These are phyloP conservation scores for Pristionchus exspectatus DNA, from an alignment of 2,888 invertebrate species.

Conservation along the genomic window DNA sequence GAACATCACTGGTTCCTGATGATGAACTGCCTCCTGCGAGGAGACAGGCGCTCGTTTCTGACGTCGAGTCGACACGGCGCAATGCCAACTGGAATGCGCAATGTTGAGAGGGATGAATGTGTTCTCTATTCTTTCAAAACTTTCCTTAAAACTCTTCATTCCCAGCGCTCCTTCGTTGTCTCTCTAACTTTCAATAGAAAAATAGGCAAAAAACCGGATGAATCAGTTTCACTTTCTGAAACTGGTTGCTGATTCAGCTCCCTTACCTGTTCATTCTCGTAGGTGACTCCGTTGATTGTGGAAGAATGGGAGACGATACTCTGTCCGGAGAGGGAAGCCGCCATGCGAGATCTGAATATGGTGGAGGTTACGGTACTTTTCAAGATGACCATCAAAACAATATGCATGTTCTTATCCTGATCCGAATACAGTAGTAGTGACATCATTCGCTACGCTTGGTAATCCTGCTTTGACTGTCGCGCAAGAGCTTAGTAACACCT, in stretches of 20 bases:
- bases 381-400: no score
- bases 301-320: conserved; percentile 55
- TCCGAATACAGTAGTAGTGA: neutral
- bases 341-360: conserved; percentile 50
- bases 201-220: neutral
- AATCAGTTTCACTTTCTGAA: conserved; percentile 14
- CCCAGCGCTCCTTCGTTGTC: no score
- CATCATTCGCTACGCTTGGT: neutral
- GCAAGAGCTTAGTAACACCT: neutral
- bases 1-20: conserved; percentile 37
- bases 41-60: conserved; percentile 52
- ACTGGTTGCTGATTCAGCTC: neutral
- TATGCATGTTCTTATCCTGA: conserved; percentile 3
- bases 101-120: neutral
- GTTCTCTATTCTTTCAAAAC: neutral
- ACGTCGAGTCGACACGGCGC: conserved; percentile 49
- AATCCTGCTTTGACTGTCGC: neutral
- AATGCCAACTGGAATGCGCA: conserved; percentile 41
- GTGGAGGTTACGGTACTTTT: neutral
- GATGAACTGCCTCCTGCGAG: neutral
- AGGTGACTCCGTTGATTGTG: conserved; percentile 52
- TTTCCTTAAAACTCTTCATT: neutral
- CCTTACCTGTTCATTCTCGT: conserved; percentile 54
- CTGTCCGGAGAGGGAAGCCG: conserved; percentile 52
- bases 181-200: neutral